Conservation (phyloP, 2,888 invertebrate genomes). For the Seira sanloemensis region DNA sequence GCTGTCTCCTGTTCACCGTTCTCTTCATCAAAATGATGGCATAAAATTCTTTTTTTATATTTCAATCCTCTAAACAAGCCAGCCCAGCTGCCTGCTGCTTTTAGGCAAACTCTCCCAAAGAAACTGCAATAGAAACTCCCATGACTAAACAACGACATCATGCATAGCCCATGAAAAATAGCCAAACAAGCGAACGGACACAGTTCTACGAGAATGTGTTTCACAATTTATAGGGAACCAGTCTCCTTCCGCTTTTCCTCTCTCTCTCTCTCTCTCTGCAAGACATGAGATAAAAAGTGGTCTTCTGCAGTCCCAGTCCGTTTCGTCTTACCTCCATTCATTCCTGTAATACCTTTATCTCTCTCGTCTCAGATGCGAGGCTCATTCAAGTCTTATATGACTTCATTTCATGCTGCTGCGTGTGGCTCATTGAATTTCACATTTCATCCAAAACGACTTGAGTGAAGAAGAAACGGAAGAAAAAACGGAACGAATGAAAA, state of each 20-base stretch:
- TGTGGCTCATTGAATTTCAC: conserved; percentile 1
- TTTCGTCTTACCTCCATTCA: neutral
- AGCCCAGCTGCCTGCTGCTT: neutral
- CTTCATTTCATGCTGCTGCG: neutral
- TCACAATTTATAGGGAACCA: conserved; percentile 1
- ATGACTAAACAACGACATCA: neutral
- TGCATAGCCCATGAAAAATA: neutral
- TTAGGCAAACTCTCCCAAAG: neutral
- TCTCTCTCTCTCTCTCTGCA: too few relatives aligned
- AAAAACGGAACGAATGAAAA: conserved; percentile 4
- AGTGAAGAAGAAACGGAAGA: neutral
- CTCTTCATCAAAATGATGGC: neutral
- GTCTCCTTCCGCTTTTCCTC: neutral
- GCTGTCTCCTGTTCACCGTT: neutral
- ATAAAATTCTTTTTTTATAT: neutral
- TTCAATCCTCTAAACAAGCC: neutral
- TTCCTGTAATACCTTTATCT: neutral
- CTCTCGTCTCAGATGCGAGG: neutral
- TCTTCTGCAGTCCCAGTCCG: neutral
- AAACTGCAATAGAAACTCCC: neutral
- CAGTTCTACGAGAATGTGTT: neutral
- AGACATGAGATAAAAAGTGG: neutral
- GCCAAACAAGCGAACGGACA: neutral
- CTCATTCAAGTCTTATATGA: neutral
- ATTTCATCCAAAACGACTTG: conserved; percentile 1